A percentile compares a stretch with the other conserved stretches of the same genome.
Evolutionary conservation across 2,113 vertebrate genomes (phyloP).

Genomic region (Emydura subglobosa): DNA sequence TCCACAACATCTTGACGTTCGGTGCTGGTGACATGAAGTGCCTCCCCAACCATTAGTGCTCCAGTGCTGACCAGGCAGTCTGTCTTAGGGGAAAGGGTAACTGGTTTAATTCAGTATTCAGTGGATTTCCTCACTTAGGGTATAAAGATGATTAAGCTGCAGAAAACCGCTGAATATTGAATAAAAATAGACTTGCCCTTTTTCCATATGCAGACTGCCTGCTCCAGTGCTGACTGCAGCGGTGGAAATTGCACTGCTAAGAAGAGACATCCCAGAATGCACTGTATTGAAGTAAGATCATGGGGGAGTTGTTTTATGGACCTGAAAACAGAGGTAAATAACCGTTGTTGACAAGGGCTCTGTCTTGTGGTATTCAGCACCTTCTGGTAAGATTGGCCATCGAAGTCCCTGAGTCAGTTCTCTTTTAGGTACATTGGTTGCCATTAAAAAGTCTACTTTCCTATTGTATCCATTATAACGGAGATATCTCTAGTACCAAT

Average conservation of each 20-base stretch:
- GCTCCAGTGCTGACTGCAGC: background rate
- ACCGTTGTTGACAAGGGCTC: background rate
- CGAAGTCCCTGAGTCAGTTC: background rate
- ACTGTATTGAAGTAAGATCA: background rate
- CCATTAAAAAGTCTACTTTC: background rate
- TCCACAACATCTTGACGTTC: background rate
- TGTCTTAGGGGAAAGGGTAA: background rate
- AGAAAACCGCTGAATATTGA: background rate
- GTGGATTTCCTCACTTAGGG: background rate
- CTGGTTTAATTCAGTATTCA: background rate
- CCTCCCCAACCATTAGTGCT: background rate
- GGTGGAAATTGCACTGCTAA: background rate
- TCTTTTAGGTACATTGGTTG: background rate
- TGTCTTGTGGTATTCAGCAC: background rate
- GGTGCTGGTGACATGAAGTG: background rate
- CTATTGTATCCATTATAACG: rapidly evolving
- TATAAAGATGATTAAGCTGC: background rate
- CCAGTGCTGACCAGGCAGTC: background rate
- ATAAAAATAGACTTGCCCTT: background rate
- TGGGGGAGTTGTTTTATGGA: background rate
- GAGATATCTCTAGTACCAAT: background rate
- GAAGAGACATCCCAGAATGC: background rate
- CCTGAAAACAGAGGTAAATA: constrained; percentile 20
- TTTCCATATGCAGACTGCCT: background rate
- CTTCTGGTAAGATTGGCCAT: background rate